Evolutionary conservation across 2,888 invertebrate species (phyloP).

Genomic region (Hedya salicella): DNA sequence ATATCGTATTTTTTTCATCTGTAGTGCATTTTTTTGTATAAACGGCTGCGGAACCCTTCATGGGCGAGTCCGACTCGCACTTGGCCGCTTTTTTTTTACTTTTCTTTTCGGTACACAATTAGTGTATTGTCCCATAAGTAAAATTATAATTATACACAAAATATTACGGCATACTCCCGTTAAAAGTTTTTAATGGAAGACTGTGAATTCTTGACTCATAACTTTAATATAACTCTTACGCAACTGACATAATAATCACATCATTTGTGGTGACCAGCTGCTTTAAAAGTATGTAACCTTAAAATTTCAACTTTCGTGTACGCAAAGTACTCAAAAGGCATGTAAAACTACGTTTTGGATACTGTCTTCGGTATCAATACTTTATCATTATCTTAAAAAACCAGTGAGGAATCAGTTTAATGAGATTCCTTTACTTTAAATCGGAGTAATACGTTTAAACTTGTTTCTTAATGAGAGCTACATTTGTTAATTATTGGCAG

Average conservation of each 20-base stretch:
- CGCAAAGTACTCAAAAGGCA: slow-evolving; percentile 4
- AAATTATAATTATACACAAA: too few relatives aligned
- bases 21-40: too few relatives aligned
- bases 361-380: slow-evolving; percentile 5
- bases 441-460: background rate
- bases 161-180: too few relatives aligned
- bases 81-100: too few relatives aligned
- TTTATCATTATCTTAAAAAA: slow-evolving; percentile 26
- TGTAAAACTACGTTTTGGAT: slow-evolving; percentile 7
- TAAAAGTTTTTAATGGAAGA: slow-evolving; percentile 1
- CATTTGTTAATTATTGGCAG: background rate
- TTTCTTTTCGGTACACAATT: too few relatives aligned
- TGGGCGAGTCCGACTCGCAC: too few relatives aligned
- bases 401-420: slow-evolving; percentile 11
- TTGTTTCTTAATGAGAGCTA: background rate
- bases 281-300: slow-evolving; percentile 33
- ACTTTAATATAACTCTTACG: slow-evolving; percentile 7
- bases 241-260: slow-evolving; percentile 4
- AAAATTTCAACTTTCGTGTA: slow-evolving; percentile 30
- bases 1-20: too few relatives aligned
- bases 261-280: slow-evolving; percentile 1
- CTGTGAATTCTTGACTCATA: slow-evolving; percentile 30
- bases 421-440: slow-evolving; percentile 7
- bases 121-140: too few relatives aligned
- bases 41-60: too few relatives aligned